A percentile compares a stretch with the other conserved stretches of the same genome.
Conservation (phyloP, 1,140 invertebrate genomes). For the Notospermus geniculatus region DNA sequence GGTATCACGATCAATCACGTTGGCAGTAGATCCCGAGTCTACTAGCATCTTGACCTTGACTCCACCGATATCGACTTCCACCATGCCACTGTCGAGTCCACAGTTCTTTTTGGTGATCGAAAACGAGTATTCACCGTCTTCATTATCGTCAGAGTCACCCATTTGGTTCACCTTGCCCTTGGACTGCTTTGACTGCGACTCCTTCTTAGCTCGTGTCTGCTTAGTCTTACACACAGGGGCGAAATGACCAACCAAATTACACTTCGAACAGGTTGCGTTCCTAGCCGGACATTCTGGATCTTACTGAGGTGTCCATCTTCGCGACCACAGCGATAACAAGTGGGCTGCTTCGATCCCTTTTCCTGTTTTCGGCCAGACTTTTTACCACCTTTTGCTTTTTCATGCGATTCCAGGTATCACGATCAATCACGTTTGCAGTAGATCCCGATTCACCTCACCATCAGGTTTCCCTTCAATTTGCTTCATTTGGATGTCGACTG, state of each 20-base stretch:
- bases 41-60: neutral
- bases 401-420: neutral
- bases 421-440: neutral
- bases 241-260: neutral
- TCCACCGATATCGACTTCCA: neutral
- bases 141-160: neutral
- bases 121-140: neutral
- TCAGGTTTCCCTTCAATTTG: neutral
- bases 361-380: neutral
- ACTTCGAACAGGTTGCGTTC: neutral
- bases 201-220: too few relatives aligned
- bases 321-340: neutral
- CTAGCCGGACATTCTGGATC: neutral
- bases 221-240: neutral
- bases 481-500: neutral
- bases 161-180: neutral
- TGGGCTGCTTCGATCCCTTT: too few relatives aligned
- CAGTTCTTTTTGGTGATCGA: neutral
- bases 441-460: neutral
- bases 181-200: neutral
- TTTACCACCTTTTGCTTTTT: neutral
- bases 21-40: neutral
- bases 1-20: neutral
- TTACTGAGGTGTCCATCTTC: neutral
- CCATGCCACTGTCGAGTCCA: neutral